phyloP scores from a whole-genome alignment of 2,888 invertebrate genomes.

The Seira ritae region DNA sequence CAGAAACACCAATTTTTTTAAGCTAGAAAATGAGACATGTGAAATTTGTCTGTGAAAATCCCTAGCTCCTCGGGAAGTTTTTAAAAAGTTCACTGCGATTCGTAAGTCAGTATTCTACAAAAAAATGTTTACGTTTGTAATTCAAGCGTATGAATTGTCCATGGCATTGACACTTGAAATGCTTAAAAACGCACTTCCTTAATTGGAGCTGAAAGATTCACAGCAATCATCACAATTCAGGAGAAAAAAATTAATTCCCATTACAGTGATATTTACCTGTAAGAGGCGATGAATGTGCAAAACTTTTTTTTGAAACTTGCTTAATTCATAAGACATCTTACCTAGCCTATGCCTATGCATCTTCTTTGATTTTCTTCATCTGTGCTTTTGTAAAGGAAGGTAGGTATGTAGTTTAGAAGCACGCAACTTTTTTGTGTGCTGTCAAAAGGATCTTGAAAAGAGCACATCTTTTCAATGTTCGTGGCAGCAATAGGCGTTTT shows the following conservation, averaged over 20 bases:
- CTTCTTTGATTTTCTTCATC: no score
- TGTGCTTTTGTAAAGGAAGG: no score
- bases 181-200: constrained; percentile 32
- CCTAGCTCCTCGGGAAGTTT: constrained; percentile 52
- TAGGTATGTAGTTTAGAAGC: no score
- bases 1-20: no score
- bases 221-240: constrained; percentile 14
- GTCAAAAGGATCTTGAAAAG: no score
- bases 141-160: constrained; percentile 32
- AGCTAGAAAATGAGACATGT: constrained; percentile 54
- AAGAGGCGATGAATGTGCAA: no score
- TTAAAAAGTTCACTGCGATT: constrained; percentile 44
- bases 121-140: neutral
- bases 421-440: no score
- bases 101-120: neutral
- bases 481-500: constrained; percentile 17
- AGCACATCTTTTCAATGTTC: no score
- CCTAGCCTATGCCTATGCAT: no score
- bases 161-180: constrained; percentile 56
- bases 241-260: constrained; percentile 2
- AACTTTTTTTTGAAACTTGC: no score
- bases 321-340: no score
- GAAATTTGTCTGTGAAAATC: constrained; percentile 62
- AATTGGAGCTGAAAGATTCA: constrained; percentile 13
- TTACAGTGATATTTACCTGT: no score